phyloP scores from a whole-genome alignment of 2,888 invertebrate species.

The Volucella inanis region DNA sequence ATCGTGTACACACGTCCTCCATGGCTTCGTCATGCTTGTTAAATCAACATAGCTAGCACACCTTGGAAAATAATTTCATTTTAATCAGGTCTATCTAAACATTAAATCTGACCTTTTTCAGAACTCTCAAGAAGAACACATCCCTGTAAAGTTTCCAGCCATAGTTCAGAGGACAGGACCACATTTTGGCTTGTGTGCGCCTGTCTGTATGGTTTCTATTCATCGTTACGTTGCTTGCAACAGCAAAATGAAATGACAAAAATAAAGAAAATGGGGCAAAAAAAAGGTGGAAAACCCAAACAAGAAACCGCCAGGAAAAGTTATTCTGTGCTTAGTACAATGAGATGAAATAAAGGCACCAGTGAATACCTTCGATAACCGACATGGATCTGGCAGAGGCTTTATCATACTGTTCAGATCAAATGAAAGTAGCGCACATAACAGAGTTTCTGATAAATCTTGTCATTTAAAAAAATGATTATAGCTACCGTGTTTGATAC shows the following conservation, averaged over 20 bases:
- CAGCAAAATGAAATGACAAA: slow-evolving; percentile 17
- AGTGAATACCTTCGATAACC: slow-evolving; percentile 63
- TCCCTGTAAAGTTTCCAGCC: slow-evolving; percentile 56
- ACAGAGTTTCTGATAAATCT: slow-evolving; percentile 57
- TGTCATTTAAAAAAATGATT: slow-evolving; percentile 68
- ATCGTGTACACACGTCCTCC: too few relatives aligned
- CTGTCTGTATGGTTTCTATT: slow-evolving; percentile 45
- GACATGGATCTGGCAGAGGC: slow-evolving; percentile 49
- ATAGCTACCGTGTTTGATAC: slow-evolving; percentile 37
- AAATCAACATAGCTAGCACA: too few relatives aligned
- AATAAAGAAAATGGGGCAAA: neutral
- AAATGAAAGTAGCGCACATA: slow-evolving; percentile 62
- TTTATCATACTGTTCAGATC: slow-evolving; percentile 61
- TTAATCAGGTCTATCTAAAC: slow-evolving; percentile 73
- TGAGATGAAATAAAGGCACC: slow-evolving; percentile 58
- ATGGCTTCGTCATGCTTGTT: too few relatives aligned
- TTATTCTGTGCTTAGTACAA: slow-evolving; percentile 54
- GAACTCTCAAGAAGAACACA: slow-evolving; percentile 38
- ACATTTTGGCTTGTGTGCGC: slow-evolving; percentile 37
- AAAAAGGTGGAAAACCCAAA: slow-evolving; percentile 12
- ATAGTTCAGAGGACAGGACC: slow-evolving; percentile 59
- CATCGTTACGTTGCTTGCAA: slow-evolving; percentile 31
- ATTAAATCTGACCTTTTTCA: slow-evolving; percentile 69
- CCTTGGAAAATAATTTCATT: slow-evolving; percentile 61
- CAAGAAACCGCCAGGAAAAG: slow-evolving; percentile 35